Evolutionary conservation across 2,113 vertebrate species (phyloP).

Genomic region (Indicator maculatus): DNA sequence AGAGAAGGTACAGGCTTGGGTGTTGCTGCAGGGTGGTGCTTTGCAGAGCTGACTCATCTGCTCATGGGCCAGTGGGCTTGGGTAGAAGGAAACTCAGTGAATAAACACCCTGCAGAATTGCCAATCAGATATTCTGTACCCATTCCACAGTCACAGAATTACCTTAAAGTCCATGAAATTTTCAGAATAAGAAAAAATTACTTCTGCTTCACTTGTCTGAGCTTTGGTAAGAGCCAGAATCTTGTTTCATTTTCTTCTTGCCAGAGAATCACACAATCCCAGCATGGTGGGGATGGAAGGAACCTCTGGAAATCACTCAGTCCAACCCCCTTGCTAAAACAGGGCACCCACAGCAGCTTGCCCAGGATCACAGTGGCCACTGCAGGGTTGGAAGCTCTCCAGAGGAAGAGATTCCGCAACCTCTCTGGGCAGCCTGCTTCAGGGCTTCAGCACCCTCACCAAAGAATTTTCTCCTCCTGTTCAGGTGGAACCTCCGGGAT

Average conservation of each 20-base stretch:
- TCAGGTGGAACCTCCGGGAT: too few relatives aligned
- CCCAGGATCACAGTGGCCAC: too few relatives aligned
- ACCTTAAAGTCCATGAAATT: background rate
- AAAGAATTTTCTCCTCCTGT: too few relatives aligned
- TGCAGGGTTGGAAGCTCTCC: too few relatives aligned
- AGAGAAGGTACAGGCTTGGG: background rate
- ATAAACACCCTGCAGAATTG: background rate
- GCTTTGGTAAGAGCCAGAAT: background rate
- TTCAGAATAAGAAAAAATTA: background rate
- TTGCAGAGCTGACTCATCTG: background rate
- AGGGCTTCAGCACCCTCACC: too few relatives aligned
- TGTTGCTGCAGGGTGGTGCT: background rate
- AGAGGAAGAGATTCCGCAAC: too few relatives aligned
- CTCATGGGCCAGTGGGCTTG: background rate
- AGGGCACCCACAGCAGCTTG: too few relatives aligned
- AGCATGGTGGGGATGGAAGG: too few relatives aligned
- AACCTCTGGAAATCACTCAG: too few relatives aligned
- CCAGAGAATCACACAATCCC: too few relatives aligned
- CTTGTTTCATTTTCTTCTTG: background rate
- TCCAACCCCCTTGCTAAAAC: too few relatives aligned
- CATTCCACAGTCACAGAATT: background rate
- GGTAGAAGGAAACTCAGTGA: background rate
- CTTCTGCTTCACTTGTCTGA: background rate
- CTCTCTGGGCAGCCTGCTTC: too few relatives aligned
- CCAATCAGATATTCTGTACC: background rate